Evolutionary conservation across 2,797 vertebrate genomes (phyloP), one percentile per base, ranked within the genome.

Genomic region (Amblyopsis hoosieri): DNA sequence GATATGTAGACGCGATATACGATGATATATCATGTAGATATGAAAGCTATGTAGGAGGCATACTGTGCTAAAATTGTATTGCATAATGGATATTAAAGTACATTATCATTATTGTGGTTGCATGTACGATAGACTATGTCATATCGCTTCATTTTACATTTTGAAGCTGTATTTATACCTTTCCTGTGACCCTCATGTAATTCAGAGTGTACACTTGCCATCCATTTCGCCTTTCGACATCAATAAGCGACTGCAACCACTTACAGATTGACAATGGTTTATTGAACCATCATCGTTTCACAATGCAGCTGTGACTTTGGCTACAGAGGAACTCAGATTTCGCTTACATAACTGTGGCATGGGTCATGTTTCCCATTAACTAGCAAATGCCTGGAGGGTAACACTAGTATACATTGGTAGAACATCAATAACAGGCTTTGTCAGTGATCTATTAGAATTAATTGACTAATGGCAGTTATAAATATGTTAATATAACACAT

Each of bases 321-420:
- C 56, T 64, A 51, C 65, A 67, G 58, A 64, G 58, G 58, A 61
- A 45, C 60, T 69, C 66, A 62, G 62, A 58, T 68, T 70, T 69
- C 15, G 3, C 55, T 84, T 82, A 73, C 60, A 57, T 82, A 76
- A 85, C 64, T 45, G 50, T 52, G 46, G 56, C 45, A 52, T 58
- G 45, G 37, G 66, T 55, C 19, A 59, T 48, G 42, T 72, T 73
- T 67, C 52, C 57, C 54, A 48, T 52, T 45, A 53, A 57, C 2
- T 23, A 14, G 45, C 14, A 15, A 57, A 17, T 13, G 69, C 53
- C 80, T 80, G 66, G 45, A 65, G 67, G 75, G 47, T 0, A 79
- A 76, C 72, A 73, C 66, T 65, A 67, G 49, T 66, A 17, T 51
- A 62, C 29, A 74, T 79, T 77, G 61, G 33, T 23, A 52, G 68